Evolutionary conservation across 2,113 vertebrate species (phyloP), one percentile per base, ranked within the genome.

Genomic region (Rissa tridactyla): DNA sequence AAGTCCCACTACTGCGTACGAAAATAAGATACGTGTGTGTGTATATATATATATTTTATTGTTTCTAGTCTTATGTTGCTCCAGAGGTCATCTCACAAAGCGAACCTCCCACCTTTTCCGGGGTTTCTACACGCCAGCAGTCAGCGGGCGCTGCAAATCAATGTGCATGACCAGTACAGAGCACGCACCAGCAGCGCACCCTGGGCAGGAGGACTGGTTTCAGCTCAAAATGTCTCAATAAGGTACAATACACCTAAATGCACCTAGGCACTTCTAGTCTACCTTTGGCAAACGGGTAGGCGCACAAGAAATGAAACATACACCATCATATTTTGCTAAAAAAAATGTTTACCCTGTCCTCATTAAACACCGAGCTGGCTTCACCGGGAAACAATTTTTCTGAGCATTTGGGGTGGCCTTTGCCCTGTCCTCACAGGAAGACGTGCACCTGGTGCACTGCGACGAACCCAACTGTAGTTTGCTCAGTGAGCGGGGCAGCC

Each of bases 401-500:
- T 70, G 55, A 47, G 29, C 12, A 3, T 69, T 89, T 54, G 54
- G 7, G 9, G 0, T 25, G 38, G 47, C 25, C 40, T 68, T 61
- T 80, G 32, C 30, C 10, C 30, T 77, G 32, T 52, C n/a, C 26
- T 60, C 16, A 32, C 0, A 6, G 58, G 34, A n/a, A 70, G 29
- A 68, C 13, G 6, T 27, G 13, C 10, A 57, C 23, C 36, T 70
- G 58, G 13, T 36, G n/a, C 23, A 20, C 27, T 40, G 57, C 2
- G 5, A 22, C 7, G 60, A 84, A 8, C 21, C 22, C 30, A 30
- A 13, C 20, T 55, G 8, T 10, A 16, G n/a, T 61, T 69, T 72
- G 11, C 36, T 69, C 9, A 2, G 69, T 40, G 46, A 65, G 40
- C 0, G 2, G 26, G 19, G 27, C 0, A 1, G 4, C 36, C 3